Evolutionary conservation across 2,113 vertebrate species (phyloP).

Genomic region (Lophius piscatorius): DNA sequence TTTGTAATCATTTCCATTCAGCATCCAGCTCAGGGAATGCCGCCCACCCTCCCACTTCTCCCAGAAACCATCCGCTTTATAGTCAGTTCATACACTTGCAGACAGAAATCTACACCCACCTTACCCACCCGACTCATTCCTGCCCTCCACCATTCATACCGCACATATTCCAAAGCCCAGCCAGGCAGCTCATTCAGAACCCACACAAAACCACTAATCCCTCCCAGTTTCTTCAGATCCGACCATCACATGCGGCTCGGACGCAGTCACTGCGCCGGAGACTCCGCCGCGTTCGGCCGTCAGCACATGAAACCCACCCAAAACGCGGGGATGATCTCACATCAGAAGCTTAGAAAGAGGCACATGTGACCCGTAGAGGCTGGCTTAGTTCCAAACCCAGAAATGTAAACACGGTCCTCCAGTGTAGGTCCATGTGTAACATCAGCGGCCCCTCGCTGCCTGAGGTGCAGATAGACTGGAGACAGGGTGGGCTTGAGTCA

Average conservation of each 20-base stretch:
- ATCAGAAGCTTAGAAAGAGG: slow-evolving; percentile 21
- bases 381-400: slow-evolving; percentile 38
- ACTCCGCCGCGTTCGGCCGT: neutral
- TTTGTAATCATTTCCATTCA: slow-evolving; percentile 57
- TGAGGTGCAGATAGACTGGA: slow-evolving; percentile 4
- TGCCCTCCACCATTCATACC: slow-evolving; percentile 52
- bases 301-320: slow-evolving; percentile 32
- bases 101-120: slow-evolving; percentile 1
- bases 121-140: slow-evolving; percentile 32
- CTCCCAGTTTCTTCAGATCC: slow-evolving; percentile 64
- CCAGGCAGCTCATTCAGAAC: slow-evolving; percentile 41
- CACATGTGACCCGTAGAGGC: slow-evolving; percentile 21
- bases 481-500: slow-evolving; percentile 30
- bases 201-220: slow-evolving; percentile 65
- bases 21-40: slow-evolving; percentile 64
- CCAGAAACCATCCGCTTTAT: slow-evolving; percentile 30
- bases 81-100: slow-evolving; percentile 16
- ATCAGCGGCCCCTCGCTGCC: slow-evolving; percentile 10
- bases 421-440: slow-evolving; percentile 22
- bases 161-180: slow-evolving; percentile 50
- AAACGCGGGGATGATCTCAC: slow-evolving; percentile 22
- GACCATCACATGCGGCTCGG: slow-evolving; percentile 8
- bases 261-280: slow-evolving; percentile 17
- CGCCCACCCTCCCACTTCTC: slow-evolving; percentile 49
- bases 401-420: slow-evolving; percentile 44